These are phyloP conservation scores for Xiphophorus birchmanni DNA, from an alignment of 2,797 vertebrate genomes.

Conservation along the genomic window DNA sequence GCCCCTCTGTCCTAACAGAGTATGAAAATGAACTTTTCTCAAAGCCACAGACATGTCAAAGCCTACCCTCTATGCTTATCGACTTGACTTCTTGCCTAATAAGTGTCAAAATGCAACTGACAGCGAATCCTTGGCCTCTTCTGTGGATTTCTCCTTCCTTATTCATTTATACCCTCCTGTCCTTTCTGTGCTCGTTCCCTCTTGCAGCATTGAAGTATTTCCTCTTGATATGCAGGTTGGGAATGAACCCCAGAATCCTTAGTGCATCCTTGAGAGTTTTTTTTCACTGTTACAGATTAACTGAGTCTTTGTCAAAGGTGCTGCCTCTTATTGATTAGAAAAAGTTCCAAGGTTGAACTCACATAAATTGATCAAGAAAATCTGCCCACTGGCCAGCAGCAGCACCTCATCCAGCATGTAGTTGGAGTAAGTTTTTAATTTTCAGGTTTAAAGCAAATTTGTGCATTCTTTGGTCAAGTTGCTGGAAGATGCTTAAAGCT, in stretches of 20 bases:
- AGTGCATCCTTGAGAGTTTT: not conserved
- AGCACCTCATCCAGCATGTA: not conserved
- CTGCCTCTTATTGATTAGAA: not conserved
- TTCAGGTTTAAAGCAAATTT: not conserved
- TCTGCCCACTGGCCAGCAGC: not conserved
- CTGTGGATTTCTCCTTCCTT: constrained; percentile 11
- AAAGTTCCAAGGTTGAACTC: not conserved
- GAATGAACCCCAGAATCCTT: constrained; percentile 13
- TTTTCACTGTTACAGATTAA: not conserved
- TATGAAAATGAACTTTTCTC: constrained; percentile 48
- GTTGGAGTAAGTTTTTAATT: not conserved
- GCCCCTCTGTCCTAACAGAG: constrained; percentile 35
- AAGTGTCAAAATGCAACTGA: constrained; percentile 61
- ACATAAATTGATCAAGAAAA: not conserved
- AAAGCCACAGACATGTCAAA: constrained; percentile 57
- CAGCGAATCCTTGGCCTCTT: constrained; percentile 49
- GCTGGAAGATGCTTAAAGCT: not conserved
- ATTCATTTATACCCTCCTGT: constrained; percentile 16
- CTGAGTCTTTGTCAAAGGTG: not conserved
- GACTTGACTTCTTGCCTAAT: constrained; percentile 52
- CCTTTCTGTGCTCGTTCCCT: constrained; percentile 1
- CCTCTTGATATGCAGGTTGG: constrained; percentile 27
- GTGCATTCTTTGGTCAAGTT: not conserved
- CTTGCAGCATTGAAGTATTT: constrained; percentile 19
- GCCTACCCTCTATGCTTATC: constrained; percentile 42